Percentiles rank a stretch among this genome's conserved stretches.
Evolutionary conservation across 35 echinoderm and acorn worm species (phyloP).

Genomic region (Lytechinus variegatus): DNA sequence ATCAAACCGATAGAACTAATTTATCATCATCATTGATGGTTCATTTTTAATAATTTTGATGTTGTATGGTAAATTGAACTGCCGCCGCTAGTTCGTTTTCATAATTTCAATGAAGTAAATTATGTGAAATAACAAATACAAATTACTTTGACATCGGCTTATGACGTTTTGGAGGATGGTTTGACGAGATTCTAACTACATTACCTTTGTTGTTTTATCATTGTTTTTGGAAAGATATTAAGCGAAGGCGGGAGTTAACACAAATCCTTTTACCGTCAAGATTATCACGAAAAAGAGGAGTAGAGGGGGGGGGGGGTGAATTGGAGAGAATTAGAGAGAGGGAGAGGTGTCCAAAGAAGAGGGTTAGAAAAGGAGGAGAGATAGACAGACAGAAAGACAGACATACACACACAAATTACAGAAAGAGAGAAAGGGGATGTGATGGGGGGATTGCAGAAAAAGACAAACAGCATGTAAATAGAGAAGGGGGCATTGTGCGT

Average conservation of each 20-base stretch:
- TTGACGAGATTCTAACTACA: not conserved
- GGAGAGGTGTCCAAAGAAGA: not conserved
- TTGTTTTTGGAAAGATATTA: not conserved
- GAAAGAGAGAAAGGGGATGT: not conserved
- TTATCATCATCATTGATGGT: not conserved
- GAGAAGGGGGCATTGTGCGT: no score
- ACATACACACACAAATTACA: not conserved
- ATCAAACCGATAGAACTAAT: not conserved
- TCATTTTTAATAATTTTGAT: not conserved
- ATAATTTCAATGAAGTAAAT: not conserved
- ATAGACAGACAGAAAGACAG: not conserved
- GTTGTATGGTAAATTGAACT: not conserved
- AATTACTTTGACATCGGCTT: not conserved
- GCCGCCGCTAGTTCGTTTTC: not conserved
- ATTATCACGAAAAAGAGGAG: no score
- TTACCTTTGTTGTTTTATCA: not conserved
- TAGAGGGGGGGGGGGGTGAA: no score
- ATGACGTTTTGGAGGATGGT: not conserved
- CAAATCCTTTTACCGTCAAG: no score
- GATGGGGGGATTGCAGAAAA: not conserved
- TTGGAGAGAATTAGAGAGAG: not conserved
- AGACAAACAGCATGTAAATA: no score
- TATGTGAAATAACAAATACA: not conserved
- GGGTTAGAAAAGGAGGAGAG: not conserved
- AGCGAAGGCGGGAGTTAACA: not conserved